Conservation (phyloP, 37 sponge, comb jelly and placozoan species). For the Chondrosia reniformis region DNA sequence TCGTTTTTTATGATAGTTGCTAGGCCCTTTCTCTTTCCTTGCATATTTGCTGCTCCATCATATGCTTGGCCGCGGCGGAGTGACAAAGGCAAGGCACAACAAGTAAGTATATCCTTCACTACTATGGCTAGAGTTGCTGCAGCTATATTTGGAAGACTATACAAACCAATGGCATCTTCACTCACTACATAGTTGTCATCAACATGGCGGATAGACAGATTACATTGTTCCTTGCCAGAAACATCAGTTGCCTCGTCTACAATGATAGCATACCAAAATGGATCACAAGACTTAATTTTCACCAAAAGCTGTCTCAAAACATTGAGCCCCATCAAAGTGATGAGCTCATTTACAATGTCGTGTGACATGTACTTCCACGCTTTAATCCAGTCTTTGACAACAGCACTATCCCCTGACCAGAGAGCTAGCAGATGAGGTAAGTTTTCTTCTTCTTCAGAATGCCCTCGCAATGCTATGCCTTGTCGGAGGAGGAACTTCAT, state of each 20-base stretch:
- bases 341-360: conserved; percentile 42
- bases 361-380: conserved; percentile 20
- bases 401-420: conserved; percentile 21
- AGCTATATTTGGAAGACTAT: conserved; percentile 22
- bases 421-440: conserved; percentile 31
- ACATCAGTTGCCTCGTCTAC: conserved; percentile 41
- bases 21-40: conserved; percentile 38
- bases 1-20: conserved; percentile 8
- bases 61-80: conserved; percentile 52
- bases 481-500: conserved; percentile 32
- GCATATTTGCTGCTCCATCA: conserved; percentile 60
- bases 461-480: conserved; percentile 47
- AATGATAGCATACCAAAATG: conserved; percentile 18
- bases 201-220: conserved; percentile 27
- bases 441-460: conserved; percentile 41
- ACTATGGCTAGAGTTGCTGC: conserved; percentile 16
- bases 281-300: not conserved
- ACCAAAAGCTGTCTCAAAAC: conserved; percentile 14
- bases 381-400: conserved; percentile 19
- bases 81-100: conserved; percentile 12
- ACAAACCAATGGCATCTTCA: conserved; percentile 35
- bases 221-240: conserved; percentile 24
- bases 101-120: conserved; percentile 37
- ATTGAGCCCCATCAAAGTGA: conserved; percentile 26
- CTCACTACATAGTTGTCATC: conserved; percentile 12